Evolutionary conservation across 2,113 vertebrate species (phyloP).

Genomic region (Cryptotis parvus): DNA sequence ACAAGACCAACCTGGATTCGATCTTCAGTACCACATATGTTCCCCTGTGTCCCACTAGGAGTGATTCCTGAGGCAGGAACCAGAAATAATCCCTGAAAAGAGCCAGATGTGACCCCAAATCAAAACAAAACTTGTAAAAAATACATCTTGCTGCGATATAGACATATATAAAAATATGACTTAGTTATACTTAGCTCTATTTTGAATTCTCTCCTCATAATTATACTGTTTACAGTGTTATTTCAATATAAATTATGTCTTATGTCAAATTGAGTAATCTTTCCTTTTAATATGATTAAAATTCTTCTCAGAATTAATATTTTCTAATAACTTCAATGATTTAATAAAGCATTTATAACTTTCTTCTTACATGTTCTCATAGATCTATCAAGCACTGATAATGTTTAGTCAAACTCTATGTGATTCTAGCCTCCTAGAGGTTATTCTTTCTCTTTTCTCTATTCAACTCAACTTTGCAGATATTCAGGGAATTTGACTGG

Average conservation of each 20-base stretch:
- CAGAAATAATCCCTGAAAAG: too few species aligned
- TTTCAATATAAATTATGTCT: constrained; percentile 9
- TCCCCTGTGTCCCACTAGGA: too few species aligned
- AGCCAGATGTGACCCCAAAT: too few species aligned
- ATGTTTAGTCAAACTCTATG: background rate
- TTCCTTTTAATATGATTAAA: background rate
- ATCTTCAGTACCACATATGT: too few species aligned
- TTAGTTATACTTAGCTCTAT: background rate
- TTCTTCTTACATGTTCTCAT: background rate
- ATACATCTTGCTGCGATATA: too few species aligned
- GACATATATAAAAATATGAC: background rate
- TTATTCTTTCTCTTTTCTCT: background rate
- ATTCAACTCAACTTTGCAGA: background rate
- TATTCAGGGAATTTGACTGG: background rate
- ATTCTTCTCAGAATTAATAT: background rate
- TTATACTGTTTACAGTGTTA: background rate
- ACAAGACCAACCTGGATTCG: too few species aligned
- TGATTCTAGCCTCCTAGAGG: background rate
- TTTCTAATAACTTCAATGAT: background rate
- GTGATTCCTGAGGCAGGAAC: too few species aligned
- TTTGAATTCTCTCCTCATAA: background rate
- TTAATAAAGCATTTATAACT: background rate
- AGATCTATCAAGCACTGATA: background rate
- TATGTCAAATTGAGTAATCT: background rate
- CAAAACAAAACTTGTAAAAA: too few species aligned